A percentile compares a stretch with the other conserved stretches of the same genome.
Conservation (phyloP, 1,140 invertebrate genomes). For the Pachypeltis micranthus region DNA sequence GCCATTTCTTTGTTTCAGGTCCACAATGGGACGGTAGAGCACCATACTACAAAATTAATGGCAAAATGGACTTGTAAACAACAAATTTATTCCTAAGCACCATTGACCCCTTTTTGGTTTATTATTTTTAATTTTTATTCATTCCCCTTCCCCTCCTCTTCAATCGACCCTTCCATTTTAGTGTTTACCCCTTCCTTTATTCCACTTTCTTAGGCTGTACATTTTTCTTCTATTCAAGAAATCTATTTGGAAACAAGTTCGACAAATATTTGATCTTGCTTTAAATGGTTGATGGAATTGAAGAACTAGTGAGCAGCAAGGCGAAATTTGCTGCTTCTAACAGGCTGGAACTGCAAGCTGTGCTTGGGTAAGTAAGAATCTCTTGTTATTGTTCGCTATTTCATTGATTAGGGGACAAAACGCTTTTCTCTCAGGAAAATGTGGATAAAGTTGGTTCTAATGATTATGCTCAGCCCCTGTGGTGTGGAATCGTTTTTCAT, state of each 20-base stretch:
- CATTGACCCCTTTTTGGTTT: background rate
- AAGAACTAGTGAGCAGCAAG: background rate
- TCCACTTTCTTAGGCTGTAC: background rate
- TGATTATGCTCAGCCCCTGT: background rate
- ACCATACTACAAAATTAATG: constrained; percentile 10
- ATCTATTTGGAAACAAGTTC: background rate
- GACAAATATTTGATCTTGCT: background rate
- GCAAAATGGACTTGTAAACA: constrained; percentile 13
- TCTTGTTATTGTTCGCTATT: background rate
- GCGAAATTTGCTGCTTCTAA: background rate
- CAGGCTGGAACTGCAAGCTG: background rate
- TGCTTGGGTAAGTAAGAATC: background rate
- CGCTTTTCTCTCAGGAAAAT: background rate
- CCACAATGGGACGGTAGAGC: constrained; percentile 23
- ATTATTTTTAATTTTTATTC: background rate
- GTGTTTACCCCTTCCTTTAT: background rate
- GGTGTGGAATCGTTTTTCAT: background rate
- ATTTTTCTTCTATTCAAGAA: background rate
- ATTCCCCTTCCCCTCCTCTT: background rate
- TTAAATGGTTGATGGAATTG: background rate
- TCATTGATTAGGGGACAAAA: background rate
- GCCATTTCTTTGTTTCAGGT: constrained; percentile 18
- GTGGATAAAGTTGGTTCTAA: too few relatives aligned
- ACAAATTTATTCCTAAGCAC: background rate
- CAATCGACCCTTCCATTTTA: background rate